These are phyloP conservation scores for Sialia sialis DNA, from an alignment of 2,113 vertebrate species.

Conservation along the genomic window DNA sequence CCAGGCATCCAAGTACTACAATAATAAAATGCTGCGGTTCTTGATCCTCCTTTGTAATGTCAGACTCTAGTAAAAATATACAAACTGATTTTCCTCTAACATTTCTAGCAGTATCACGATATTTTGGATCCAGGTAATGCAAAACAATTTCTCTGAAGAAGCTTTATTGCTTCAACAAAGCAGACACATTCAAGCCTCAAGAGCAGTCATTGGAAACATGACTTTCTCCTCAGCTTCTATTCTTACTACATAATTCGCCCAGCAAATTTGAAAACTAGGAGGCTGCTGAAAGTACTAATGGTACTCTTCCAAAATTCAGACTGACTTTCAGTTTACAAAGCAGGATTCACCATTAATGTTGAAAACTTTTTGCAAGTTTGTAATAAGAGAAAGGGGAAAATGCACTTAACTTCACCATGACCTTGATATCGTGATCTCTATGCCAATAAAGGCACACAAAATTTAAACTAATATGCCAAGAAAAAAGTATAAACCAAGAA, in stretches of 20 bases:
- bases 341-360: not conserved
- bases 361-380: not conserved
- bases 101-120: not conserved
- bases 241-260: not conserved
- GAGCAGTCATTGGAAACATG: fast-evolving
- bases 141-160: not conserved
- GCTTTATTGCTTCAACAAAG: not conserved
- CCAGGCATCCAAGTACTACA: not conserved
- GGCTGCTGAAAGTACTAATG: not conserved
- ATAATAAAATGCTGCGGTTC: not conserved
- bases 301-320: not conserved
- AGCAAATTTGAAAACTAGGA: not conserved
- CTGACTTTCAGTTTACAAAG: not conserved
- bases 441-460: not conserved
- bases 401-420: not conserved
- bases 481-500: not conserved
- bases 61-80: not conserved
- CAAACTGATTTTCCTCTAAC: not conserved
- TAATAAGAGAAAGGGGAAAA: not conserved
- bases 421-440: not conserved
- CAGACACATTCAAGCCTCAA: not conserved
- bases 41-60: not conserved
- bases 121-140: not conserved
- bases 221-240: not conserved
- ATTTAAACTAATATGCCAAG: not conserved